Evolutionary conservation across 1,140 invertebrate genomes (phyloP).

Genomic region (Orchestia grillus): DNA sequence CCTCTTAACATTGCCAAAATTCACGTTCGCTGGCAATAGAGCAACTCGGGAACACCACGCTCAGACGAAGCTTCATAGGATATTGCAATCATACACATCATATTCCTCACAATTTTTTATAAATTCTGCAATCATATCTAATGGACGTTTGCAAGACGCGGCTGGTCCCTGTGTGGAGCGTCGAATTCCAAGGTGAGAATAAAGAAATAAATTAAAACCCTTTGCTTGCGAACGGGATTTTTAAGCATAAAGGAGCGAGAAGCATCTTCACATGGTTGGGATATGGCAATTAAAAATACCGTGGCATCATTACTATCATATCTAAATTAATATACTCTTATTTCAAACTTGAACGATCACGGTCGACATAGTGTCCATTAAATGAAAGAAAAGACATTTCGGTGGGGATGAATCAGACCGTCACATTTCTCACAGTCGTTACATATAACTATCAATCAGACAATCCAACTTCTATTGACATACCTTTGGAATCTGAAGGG

Average conservation of each 20-base stretch:
- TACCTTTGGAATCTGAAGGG: not conserved
- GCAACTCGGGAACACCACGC: too few species aligned
- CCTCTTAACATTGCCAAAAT: too few species aligned
- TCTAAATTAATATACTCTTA: too few species aligned
- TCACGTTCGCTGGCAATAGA: too few species aligned
- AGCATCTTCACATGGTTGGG: not conserved
- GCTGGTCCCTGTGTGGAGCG: not conserved
- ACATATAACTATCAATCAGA: too few species aligned
- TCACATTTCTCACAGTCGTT: too few species aligned
- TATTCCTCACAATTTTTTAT: too few species aligned
- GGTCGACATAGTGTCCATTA: not conserved
- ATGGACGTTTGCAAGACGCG: too few species aligned
- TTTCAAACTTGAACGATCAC: not conserved
- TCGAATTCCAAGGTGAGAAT: not conserved
- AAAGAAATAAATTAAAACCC: not conserved
- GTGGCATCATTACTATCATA: too few species aligned
- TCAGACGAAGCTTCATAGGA: too few species aligned
- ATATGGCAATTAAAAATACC: not conserved
- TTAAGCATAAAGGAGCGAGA: not conserved
- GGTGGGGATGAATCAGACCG: not conserved
- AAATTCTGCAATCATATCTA: too few species aligned
- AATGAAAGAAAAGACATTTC: not conserved
- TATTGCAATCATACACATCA: too few species aligned
- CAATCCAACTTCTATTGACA: not conserved
- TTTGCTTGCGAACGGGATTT: not conserved